Evolutionary conservation across 2,888 invertebrate species (phyloP), one percentile per base, ranked within the genome.

Genomic region (Lymantria dispar): DNA sequence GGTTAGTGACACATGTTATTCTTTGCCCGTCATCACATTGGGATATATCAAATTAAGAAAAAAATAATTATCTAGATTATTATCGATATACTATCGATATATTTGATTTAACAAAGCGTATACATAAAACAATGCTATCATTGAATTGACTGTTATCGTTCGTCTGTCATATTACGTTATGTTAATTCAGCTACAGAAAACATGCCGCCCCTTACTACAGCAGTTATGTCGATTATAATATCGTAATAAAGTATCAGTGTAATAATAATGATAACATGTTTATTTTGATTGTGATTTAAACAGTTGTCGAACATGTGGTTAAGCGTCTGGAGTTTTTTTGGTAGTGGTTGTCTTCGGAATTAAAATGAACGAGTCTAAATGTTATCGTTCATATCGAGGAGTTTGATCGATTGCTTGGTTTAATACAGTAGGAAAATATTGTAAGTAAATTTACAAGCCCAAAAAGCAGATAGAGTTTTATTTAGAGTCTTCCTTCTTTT

Each of bases 161-260:
- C 71, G 64, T 41, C 42, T 14, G 50, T 52, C 54, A 61, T 47
- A 60, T 68, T 48, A 59, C 29, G 57, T 59, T 68, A 68, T 48
- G 52, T 52, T 48, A 52, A 52, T 51, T 39, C 39, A 38, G 11
- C 38, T 38, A 33, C 8, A 33, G 33, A 33, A 1, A 10, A 9
- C 10, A 12, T 15, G 15, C 36, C 36, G 47, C 45, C 13, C 38
- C 22, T 22, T 22, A 22, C 22, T 22, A 22, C 22, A 5, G 22
- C 22, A 22, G 22, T 22, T 22, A 22, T 22, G 22, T 22, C 22
- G 22, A 22, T 22, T 3, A 5, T 33, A 33, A 1, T 10, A 7
- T 33, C 8, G 33, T 33, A 33, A 33, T 33, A 1, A 33, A 33
- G 8, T 33, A 33, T 8, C 33, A 8, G 1, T 33, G 10, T 7